Percentiles rank a stretch among this genome's conserved stretches.
Conservation (phyloP, 2,113 vertebrate genomes). For the Sapayoa aenigma region DNA sequence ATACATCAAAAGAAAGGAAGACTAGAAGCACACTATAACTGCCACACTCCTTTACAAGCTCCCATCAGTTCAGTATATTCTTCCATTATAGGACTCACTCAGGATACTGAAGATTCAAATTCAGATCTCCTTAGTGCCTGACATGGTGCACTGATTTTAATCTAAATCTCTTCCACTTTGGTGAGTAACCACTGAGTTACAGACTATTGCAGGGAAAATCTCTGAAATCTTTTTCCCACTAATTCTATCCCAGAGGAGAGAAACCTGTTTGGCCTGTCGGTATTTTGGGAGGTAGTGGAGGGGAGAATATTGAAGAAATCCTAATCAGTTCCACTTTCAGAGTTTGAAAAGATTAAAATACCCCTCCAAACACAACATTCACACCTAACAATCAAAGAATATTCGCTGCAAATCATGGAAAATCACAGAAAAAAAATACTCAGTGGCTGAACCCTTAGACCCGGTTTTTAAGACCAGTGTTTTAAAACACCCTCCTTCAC, state of each 20-base stretch:
- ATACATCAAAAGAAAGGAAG: neutral
- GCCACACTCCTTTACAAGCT: neutral
- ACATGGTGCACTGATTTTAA: neutral
- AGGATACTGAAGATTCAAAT: neutral
- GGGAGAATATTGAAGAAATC: neutral
- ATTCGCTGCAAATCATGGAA: neutral
- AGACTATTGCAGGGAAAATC: neutral
- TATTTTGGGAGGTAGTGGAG: neutral
- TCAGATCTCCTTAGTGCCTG: neutral
- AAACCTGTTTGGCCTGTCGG: accelerated
- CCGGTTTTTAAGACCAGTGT: neutral
- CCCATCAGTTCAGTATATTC: neutral
- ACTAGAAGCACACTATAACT: neutral
- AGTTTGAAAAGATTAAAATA: neutral
- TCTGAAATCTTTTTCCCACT: neutral
- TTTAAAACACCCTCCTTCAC: neutral
- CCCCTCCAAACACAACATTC: neutral
- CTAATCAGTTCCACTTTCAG: neutral
- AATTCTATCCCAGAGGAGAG: neutral
- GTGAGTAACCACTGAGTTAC: neutral
- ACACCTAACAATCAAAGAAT: neutral
- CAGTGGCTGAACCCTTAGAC: neutral
- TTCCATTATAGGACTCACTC: neutral
- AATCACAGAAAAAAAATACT: neutral
- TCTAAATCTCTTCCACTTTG: neutral